A percentile compares a stretch with the other conserved stretches of the same genome.
Evolutionary conservation across 2,888 invertebrate genomes (phyloP).

Genomic region (Nephrotoma appendiculata): DNA sequence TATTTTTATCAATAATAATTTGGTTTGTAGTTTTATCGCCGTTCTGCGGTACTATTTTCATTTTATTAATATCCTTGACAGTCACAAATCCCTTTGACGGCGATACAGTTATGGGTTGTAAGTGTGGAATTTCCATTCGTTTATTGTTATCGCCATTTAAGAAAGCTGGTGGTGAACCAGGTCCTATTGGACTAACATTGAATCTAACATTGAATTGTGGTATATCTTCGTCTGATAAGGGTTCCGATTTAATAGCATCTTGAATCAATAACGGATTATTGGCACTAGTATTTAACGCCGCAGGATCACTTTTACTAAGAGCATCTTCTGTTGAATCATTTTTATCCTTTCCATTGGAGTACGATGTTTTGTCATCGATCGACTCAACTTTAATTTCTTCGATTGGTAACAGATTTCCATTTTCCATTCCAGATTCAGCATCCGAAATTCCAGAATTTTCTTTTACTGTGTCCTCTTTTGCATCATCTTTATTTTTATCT

Average conservation of each 20-base stretch:
- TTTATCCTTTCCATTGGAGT: background rate
- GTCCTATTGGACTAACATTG: background rate
- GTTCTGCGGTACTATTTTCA: background rate
- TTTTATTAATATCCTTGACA: constrained; percentile 10
- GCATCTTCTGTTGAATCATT: background rate
- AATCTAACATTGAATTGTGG: too few relatives aligned
- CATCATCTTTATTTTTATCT: background rate
- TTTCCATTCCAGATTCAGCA: constrained; percentile 12
- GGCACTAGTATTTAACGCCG: background rate
- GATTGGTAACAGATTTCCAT: constrained; percentile 14
- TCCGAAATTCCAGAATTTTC: background rate
- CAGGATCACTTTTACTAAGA: background rate
- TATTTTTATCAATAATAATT: background rate
- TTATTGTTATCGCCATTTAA: background rate
- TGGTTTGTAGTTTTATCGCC: background rate
- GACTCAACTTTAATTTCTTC: constrained; percentile 16
- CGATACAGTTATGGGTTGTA: background rate
- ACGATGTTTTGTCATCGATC: constrained; percentile 7
- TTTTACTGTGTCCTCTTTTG: background rate
- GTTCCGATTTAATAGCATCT: background rate
- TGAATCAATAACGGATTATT: background rate
- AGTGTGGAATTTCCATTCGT: background rate
- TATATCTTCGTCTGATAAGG: background rate
- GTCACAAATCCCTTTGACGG: background rate
- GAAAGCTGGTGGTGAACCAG: background rate